Conservation (phyloP, 2,113 vertebrate species). For the Heterocephalus glaber region DNA sequence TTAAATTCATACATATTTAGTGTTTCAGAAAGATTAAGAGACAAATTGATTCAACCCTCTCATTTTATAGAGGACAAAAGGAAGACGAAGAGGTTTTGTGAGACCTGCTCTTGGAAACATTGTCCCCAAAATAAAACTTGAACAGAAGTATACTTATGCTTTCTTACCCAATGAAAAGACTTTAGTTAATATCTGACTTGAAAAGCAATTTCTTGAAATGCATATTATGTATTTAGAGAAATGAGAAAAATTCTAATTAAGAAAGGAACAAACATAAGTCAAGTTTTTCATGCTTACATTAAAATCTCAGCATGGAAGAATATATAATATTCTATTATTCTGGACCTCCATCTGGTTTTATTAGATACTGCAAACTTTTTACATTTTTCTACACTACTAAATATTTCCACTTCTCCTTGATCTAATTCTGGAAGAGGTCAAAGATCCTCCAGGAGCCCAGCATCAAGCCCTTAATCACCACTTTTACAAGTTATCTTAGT, state of each 20-base stretch:
- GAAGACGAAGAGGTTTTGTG: background rate
- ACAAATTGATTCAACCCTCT: background rate
- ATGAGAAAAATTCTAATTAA: background rate
- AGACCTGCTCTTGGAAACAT: background rate
- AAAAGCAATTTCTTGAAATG: background rate
- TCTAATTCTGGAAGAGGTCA: background rate
- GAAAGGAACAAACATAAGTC: background rate
- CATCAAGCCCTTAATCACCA: background rate
- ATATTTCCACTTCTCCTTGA: background rate
- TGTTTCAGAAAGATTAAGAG: background rate
- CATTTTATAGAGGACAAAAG: background rate
- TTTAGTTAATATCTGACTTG: background rate
- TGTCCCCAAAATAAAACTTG: background rate
- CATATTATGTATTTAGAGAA: background rate
- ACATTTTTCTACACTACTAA: background rate
- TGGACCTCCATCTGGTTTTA: background rate
- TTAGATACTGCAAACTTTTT: background rate
- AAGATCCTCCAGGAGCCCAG: background rate
- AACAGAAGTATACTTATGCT: background rate
- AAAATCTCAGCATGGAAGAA: background rate
- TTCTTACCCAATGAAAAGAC: background rate
- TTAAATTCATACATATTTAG: background rate
- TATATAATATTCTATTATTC: background rate
- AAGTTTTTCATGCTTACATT: background rate
- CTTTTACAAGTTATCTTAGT: background rate